A percentile compares a stretch with the other conserved stretches of the same genome.
These are phyloP conservation scores for Hydrochoerus hydrochaeris DNA, from an alignment of 2,113 vertebrate genomes.

Conservation along the genomic window DNA sequence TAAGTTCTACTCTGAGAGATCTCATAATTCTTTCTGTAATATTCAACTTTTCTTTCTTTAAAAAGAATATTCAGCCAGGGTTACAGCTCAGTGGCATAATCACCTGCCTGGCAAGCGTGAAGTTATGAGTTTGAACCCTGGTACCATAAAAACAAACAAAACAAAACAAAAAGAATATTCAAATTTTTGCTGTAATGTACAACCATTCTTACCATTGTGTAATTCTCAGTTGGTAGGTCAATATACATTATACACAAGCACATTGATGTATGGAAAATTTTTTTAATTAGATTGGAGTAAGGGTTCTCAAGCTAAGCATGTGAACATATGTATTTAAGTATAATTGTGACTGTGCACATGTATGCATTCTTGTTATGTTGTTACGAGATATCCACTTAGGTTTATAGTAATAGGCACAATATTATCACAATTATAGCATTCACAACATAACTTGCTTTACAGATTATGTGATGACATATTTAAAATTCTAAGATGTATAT, in stretches of 20 bases:
- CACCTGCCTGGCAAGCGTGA: too few species aligned
- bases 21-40: background rate
- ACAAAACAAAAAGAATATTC: background rate
- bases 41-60: background rate
- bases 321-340: background rate
- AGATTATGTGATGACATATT: background rate
- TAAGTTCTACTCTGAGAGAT: background rate
- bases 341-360: background rate
- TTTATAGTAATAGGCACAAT: background rate
- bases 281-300: background rate
- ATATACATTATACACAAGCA: background rate
- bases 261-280: background rate
- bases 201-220: background rate
- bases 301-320: background rate
- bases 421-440: background rate
- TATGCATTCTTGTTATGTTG: background rate
- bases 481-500: background rate
- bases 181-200: background rate
- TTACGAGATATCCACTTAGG: background rate
- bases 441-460: background rate
- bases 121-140: too few species aligned
- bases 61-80: background rate
- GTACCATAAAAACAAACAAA: too few species aligned
- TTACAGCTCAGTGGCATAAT: too few species aligned
- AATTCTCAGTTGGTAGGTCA: background rate